Evolutionary conservation across 2,888 invertebrate species (phyloP).

Genomic region (Julus scandinavius): DNA sequence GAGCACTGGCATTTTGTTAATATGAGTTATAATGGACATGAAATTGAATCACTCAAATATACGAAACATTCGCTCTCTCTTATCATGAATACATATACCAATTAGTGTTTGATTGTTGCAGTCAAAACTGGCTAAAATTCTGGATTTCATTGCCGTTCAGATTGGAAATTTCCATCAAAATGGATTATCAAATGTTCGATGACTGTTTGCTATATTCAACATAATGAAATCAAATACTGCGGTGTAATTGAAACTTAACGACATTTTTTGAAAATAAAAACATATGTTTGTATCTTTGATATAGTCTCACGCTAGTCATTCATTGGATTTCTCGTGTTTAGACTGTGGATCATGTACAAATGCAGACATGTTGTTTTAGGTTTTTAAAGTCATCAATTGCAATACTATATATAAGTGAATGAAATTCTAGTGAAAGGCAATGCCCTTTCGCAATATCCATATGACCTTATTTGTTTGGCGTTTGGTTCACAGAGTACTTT

Average conservation of each 20-base stretch:
- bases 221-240: not conserved
- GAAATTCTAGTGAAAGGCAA: slow-evolving; percentile 7
- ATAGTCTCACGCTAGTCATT: not conserved
- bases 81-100: too few relatives aligned
- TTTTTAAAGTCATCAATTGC: not conserved
- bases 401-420: not conserved
- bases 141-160: not conserved
- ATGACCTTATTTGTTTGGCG: slow-evolving; percentile 27
- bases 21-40: too few relatives aligned
- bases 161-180: not conserved
- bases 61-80: too few relatives aligned
- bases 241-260: slow-evolving; percentile 17
- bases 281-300: not conserved
- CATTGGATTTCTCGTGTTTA: not conserved
- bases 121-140: too few relatives aligned
- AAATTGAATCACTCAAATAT: too few relatives aligned
- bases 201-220: not conserved
- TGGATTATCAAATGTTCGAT: not conserved
- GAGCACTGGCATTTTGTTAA: too few relatives aligned
- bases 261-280: slow-evolving; percentile 3
- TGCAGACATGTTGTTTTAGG: not conserved
- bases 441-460: slow-evolving; percentile 1
- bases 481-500: not conserved
- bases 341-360: not conserved
- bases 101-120: too few relatives aligned